A percentile compares a stretch with the other conserved stretches of the same genome.
These are phyloP conservation scores for Fopius arisanus DNA, from an alignment of 1,140 invertebrate species.

Conservation along the genomic window DNA sequence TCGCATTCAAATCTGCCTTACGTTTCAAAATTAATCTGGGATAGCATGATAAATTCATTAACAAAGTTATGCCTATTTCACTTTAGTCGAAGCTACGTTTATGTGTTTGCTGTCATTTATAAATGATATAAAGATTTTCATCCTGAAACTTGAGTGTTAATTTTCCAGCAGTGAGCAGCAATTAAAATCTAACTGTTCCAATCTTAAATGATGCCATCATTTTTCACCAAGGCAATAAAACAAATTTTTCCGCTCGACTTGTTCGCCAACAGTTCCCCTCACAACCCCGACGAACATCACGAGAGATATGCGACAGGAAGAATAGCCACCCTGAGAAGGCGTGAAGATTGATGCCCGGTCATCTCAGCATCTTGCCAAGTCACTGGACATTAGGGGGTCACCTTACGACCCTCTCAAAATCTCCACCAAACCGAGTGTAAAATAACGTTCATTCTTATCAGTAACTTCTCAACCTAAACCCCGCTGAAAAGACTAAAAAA, in stretches of 20 bases:
- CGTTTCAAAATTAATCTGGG: too few relatives aligned
- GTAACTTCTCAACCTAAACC: neutral
- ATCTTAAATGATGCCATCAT: too few relatives aligned
- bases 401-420: conserved; percentile 10
- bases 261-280: neutral
- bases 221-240: neutral
- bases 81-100: too few relatives aligned
- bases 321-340: conserved; percentile 30
- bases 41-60: too few relatives aligned
- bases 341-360: conserved; percentile 51
- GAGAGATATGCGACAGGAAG: neutral
- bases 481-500: neutral
- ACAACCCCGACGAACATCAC: neutral
- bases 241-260: neutral
- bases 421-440: conserved; percentile 48
- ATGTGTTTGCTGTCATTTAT: too few relatives aligned
- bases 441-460: conserved; percentile 48
- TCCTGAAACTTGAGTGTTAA: too few relatives aligned
- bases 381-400: conserved; percentile 51
- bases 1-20: too few relatives aligned
- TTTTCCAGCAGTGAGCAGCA: too few relatives aligned
- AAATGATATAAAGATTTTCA: too few relatives aligned
- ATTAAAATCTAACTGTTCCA: too few relatives aligned
- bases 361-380: conserved; percentile 52
- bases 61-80: too few relatives aligned